Evolutionary conservation across 1,140 invertebrate genomes (phyloP), one percentile per base, ranked within the genome.

Genomic region (Drosophila bocki): DNA sequence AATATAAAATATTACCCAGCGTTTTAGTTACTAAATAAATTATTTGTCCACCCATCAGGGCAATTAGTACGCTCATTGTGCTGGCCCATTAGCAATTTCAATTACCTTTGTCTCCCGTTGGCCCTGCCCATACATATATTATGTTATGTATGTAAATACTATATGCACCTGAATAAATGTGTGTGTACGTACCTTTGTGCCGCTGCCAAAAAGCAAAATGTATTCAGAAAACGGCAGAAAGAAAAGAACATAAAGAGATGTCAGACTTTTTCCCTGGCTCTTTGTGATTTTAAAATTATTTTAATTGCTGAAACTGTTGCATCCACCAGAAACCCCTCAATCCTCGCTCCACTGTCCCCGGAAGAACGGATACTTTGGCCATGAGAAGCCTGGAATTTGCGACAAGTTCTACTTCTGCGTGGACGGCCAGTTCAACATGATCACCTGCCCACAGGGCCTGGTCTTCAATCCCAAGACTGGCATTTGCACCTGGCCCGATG

Each of bases 331-430:
- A 92, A 93, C 94, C 3, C 96, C 97, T 0, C 95, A 96, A 62
- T 95, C 97, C 0, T 93, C 95, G 4, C 86, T 94, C 19, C 95
- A 98, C 88, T 98, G 98, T 91, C 96, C 95, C 0, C 94, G 97
- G 44, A 96, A 96, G 92, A 97, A 98, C 80, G 98, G 98, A 1
- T 97, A 98, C 93, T 98, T 98, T 92, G 95, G 96, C 0, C 97
- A 98, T 91, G 96, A 97, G 82, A 96, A 98, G 62, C 87, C 93
- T 0, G 94, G 94, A 15, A 95, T 97, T 56, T 99, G 98, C 86
- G 96, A 97, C 84, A 96, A 96, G 79, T 99, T 98, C 93, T 98
- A 97, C 92, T 98, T 96, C 91, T 98, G 97, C 84, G 97, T 97
- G 15, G 97, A 98, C 87, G 97, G 97, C 7, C 95, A 96, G 93